These are phyloP conservation scores for Rhinopithecus roxellana DNA, from an alignment of 2,113 vertebrate species.

Conservation along the genomic window DNA sequence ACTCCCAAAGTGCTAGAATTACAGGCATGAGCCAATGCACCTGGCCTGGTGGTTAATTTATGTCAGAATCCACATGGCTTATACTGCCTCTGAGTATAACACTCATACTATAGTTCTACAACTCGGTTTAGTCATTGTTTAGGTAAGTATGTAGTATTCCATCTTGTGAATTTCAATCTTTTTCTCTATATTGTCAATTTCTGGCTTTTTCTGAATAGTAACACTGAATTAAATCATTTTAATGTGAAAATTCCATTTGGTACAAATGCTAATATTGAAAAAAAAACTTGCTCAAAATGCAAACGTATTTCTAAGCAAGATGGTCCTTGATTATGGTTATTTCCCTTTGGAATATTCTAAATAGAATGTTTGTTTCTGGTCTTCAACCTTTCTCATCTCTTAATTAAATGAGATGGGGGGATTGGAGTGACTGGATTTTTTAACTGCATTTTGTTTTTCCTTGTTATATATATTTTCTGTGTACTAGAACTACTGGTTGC, in stretches of 20 bases:
- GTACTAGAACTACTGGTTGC: background rate
- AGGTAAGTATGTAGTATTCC: background rate
- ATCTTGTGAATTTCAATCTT: background rate
- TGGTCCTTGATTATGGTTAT: constrained; percentile 52
- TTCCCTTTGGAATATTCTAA: background rate
- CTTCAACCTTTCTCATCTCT: background rate
- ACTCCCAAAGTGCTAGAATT: too few species aligned
- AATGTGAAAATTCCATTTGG: constrained; percentile 54
- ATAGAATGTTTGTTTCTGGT: background rate
- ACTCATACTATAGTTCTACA: background rate
- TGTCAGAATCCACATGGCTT: background rate
- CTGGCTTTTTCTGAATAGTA: constrained; percentile 35
- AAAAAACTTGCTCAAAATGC: constrained; percentile 50
- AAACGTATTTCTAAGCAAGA: constrained; percentile 72
- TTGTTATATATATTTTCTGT: background rate
- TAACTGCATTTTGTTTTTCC: background rate
- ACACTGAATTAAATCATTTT: background rate
- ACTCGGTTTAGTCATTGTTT: background rate
- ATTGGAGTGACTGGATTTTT: background rate
- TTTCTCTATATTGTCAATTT: background rate
- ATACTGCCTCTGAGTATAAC: background rate
- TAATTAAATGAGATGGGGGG: background rate
- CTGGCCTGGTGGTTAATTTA: background rate
- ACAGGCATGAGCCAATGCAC: too few species aligned
- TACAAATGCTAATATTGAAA: constrained; percentile 17